Evolutionary conservation across 2,888 invertebrate genomes (phyloP).

Genomic region (Andricus curvator): DNA sequence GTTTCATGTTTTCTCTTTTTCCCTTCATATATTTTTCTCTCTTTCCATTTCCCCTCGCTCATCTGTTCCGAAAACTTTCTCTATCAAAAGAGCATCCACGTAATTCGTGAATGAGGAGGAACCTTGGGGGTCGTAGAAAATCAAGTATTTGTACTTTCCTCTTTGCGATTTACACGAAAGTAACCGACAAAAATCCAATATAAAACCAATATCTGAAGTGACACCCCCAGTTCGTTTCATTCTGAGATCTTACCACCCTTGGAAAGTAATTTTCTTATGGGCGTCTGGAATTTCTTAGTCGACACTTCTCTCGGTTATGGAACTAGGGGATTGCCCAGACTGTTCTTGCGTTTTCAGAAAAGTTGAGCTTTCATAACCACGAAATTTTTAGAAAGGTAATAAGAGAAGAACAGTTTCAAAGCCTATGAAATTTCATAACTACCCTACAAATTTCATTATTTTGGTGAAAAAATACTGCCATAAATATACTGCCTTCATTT

Average conservation of each 20-base stretch:
- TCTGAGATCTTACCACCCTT: conserved; percentile 53
- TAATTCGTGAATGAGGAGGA: conserved; percentile 42
- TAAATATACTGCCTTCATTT: too few species aligned
- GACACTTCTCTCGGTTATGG: conserved; percentile 30
- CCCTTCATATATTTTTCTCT: conserved; percentile 47
- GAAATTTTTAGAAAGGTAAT: not conserved
- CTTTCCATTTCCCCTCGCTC: conserved; percentile 32
- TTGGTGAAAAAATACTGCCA: too few species aligned
- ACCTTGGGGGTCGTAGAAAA: conserved; percentile 25
- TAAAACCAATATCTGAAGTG: conserved; percentile 69
- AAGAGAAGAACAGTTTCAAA: too few species aligned
- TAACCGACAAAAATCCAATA: conserved; percentile 64
- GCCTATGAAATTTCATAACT: too few species aligned
- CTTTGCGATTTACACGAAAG: conserved; percentile 42
- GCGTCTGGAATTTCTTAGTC: conserved; percentile 56
- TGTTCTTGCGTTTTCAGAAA: conserved; percentile 11
- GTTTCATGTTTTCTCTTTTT: conserved; percentile 47
- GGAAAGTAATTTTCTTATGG: conserved; percentile 69
- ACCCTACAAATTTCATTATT: too few species aligned
- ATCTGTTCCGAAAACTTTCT: conserved; percentile 31
- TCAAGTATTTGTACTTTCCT: conserved; percentile 43
- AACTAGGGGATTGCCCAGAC: conserved; percentile 8
- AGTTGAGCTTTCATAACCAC: not conserved
- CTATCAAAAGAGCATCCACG: conserved; percentile 47
- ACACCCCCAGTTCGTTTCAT: conserved; percentile 51